Evolutionary conservation across 53 echinoderm and acorn worm genomes (phyloP), one percentile per base, ranked within the genome.

Genomic region (Mesocentrotus franciscanus): DNA sequence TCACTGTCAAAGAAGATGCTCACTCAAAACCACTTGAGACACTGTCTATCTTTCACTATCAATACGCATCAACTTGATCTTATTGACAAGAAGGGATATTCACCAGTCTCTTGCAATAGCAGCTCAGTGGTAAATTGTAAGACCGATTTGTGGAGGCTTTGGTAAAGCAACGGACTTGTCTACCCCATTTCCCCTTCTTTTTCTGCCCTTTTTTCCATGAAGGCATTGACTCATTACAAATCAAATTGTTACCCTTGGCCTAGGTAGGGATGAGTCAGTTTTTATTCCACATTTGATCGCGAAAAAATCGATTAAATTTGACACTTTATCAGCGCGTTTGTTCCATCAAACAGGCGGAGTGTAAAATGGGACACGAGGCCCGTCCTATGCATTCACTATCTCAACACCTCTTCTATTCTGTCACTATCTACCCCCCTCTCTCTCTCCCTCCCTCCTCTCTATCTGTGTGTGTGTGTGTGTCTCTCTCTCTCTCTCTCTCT

Each of bases 271-370:
- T 81, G 81, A 81, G 81, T 81, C 81, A 81, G 81, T 39, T 81
- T 81, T 42, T 81, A 81, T 81, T 76, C 81, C 42, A 20, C 42
- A 36, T 42, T 81, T 81, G 81, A 81, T 81, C 20, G 81, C 36
- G 81, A 81, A 81, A 79, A 81, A 81, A 81, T 81, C 81, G 81
- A 81, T 81, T 42, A 42, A 15, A 81, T 81, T 81, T 81, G 81
- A 42, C 81, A 81, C 39, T 81, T 81, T 81, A 81, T 42, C 81
- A 81, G 42, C 29, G 42, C 36, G 42, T 42, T 81, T 81, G 34
- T 81, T 81, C 81, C 36, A 81, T 81, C 81, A 81, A 81, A 81
- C 81, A 33, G 8, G 81, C 42, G 18, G 42, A 81, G 81, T 81
- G 81, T 81, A 81, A 81, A 81, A 81, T 22, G 42, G 16, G 81